Evolutionary conservation across 2,113 vertebrate genomes (phyloP).

Genomic region (Progne subis): DNA sequence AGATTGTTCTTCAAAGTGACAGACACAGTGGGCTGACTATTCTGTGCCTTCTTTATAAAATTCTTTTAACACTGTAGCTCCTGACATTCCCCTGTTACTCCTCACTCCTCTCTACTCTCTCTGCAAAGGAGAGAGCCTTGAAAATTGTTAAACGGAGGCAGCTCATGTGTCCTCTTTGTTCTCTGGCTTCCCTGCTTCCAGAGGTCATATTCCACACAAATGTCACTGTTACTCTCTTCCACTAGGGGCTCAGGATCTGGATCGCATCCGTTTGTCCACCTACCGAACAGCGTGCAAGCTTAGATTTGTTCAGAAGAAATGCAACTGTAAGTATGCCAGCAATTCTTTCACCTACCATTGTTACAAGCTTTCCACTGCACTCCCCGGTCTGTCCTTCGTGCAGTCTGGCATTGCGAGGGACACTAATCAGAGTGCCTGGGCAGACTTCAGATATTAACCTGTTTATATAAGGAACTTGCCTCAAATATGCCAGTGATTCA

Average conservation of each 20-base stretch:
- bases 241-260: conserved; percentile 94
- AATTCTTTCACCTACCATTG: background rate
- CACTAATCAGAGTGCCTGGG: background rate
- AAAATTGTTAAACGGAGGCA: background rate
- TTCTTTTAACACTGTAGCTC: background rate
- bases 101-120: background rate
- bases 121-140: background rate
- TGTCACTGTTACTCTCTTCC: conserved; percentile 42
- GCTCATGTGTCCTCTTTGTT: background rate
- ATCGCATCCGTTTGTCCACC: conserved; percentile 95
- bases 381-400: background rate
- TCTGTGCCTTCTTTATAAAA: background rate
- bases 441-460: background rate
- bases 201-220: conserved; percentile 3
- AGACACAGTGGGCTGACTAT: conserved; percentile 1
- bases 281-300: conserved; percentile 98
- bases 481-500: background rate
- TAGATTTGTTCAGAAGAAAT: conserved; percentile 98
- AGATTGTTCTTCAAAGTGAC: conserved; percentile 38
- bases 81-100: background rate
- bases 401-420: background rate
- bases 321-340: conserved; percentile 87
- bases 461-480: background rate
- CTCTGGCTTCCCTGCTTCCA: background rate
- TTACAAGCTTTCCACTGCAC: background rate